phyloP scores from a whole-genome alignment of 2,113 vertebrate genomes.

The Catharus bicknelli region DNA sequence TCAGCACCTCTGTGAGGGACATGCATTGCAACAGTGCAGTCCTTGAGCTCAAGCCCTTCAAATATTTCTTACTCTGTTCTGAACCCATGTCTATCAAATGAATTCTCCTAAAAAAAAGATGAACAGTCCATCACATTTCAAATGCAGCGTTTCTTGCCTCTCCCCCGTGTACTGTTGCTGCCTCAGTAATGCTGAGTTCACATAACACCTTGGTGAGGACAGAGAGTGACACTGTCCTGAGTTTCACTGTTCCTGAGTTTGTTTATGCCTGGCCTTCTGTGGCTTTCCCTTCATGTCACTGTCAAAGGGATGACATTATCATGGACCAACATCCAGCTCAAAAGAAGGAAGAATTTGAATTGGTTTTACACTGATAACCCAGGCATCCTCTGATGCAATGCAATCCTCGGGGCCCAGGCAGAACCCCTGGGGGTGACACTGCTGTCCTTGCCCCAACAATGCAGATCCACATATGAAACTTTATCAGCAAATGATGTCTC shows the following conservation, averaged over 20 bases:
- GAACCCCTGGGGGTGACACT: not conserved
- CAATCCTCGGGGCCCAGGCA: not conserved
- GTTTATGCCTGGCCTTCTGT: not conserved
- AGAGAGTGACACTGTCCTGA: not conserved
- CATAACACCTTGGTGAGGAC: not conserved
- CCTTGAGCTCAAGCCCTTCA: not conserved
- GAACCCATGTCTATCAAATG: not conserved
- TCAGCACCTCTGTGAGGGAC: not conserved
- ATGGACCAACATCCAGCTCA: not conserved
- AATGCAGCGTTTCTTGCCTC: not conserved
- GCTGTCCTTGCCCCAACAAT: not conserved
- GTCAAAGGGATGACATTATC: not conserved
- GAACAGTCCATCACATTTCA: not conserved
- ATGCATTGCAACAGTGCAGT: rapidly evolving
- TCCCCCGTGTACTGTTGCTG: not conserved
- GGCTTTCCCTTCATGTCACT: constrained; percentile 4
- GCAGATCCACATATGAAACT: not conserved
- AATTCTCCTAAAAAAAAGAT: not conserved
- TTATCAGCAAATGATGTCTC: not conserved
- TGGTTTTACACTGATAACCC: not conserved
- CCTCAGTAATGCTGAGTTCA: not conserved
- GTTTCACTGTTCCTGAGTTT: not conserved
- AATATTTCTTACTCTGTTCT: not conserved
- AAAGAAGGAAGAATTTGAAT: not conserved
- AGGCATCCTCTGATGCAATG: not conserved